Evolutionary conservation across 2,888 invertebrate genomes (phyloP).

Genomic region (Heliconius ethilla): DNA sequence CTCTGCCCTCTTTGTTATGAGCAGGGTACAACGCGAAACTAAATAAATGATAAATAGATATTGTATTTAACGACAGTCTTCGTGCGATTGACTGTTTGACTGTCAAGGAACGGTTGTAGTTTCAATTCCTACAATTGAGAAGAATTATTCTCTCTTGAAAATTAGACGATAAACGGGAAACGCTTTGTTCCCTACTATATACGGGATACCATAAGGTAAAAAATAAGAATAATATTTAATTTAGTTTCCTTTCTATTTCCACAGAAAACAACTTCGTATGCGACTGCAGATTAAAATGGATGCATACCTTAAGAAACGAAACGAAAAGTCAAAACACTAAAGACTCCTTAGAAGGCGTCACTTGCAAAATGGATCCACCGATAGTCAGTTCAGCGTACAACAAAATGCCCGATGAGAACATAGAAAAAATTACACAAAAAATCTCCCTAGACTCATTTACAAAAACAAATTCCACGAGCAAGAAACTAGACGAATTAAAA

Average conservation of each 20-base stretch:
- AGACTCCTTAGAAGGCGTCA: conserved; percentile 86
- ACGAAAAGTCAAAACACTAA: conserved; percentile 87
- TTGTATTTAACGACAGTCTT: too few species aligned
- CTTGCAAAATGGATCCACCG: conserved; percentile 85
- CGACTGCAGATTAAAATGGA: conserved; percentile 92
- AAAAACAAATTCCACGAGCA: conserved; percentile 63
- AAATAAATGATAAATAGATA: not conserved
- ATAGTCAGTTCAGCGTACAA: conserved; percentile 76
- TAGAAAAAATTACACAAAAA: conserved; percentile 50
- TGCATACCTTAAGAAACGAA: conserved; percentile 87
- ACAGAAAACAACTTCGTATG: conserved; percentile 92
- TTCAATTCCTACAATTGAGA: not conserved
- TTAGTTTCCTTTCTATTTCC: conserved; percentile 50
- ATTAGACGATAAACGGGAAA: too few species aligned
- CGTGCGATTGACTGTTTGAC: too few species aligned
- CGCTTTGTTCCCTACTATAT: too few species aligned
- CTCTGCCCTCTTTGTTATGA: not conserved
- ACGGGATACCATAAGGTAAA: too few species aligned
- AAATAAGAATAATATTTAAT: not conserved
- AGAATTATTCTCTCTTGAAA: too few species aligned
- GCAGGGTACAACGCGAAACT: not conserved
- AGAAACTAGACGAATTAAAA: conserved; percentile 59
- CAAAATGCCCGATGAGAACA: conserved; percentile 66
- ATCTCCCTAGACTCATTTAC: conserved; percentile 60
- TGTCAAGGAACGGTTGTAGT: not conserved